Conservation (phyloP, 2,113 vertebrate species). For the Pelecanus crispus region DNA sequence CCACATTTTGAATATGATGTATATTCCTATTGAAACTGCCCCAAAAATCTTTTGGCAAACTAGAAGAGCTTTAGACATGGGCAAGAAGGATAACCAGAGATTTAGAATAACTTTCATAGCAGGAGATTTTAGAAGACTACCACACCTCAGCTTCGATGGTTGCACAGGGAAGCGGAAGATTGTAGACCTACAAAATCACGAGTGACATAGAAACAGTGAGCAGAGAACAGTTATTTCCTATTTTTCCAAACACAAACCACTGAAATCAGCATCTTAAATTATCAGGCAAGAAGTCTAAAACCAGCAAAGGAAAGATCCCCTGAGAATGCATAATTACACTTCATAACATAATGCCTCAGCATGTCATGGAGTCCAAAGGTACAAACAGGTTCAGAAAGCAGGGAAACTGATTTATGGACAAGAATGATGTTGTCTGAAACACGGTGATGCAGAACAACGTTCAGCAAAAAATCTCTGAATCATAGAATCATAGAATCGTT, state of each 20-base stretch:
- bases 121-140: not conserved
- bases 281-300: not conserved
- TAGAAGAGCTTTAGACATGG: not conserved
- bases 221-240: not conserved
- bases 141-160: not conserved
- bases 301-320: not conserved
- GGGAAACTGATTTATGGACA: fast-evolving
- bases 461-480: not conserved
- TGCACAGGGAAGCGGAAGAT: not conserved
- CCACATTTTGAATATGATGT: not conserved
- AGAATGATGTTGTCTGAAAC: not conserved
- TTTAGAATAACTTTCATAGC: not conserved
- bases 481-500: no score
- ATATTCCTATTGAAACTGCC: not conserved
- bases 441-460: not conserved
- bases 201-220: not conserved
- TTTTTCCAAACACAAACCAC: not conserved
- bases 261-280: not conserved
- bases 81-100: not conserved
- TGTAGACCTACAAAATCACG: not conserved
- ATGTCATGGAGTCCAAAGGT: not conserved
- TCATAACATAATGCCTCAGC: not conserved
- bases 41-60: not conserved
- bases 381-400: not conserved
- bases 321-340: not conserved